Evolutionary conservation across 2,797 vertebrate genomes (phyloP).

Genomic region (Nannoperca obscura): DNA sequence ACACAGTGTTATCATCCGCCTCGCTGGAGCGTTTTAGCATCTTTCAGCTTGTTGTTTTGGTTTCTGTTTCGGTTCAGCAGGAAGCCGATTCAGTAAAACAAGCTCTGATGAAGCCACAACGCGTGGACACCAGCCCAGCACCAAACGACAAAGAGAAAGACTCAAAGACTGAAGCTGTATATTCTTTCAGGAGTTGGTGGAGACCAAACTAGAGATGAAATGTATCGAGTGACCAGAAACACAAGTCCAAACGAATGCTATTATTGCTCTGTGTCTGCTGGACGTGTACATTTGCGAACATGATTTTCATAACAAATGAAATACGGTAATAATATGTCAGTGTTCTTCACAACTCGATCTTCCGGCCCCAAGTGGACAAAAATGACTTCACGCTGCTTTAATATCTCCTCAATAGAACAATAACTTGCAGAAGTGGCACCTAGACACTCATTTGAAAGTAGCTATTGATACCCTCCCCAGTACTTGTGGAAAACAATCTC

Average conservation of each 20-base stretch:
- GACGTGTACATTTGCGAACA: too few relatives aligned
- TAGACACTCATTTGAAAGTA: slow-evolving; percentile 4
- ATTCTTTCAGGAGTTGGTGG: too few relatives aligned
- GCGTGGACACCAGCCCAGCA: too few relatives aligned
- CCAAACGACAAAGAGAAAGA: too few relatives aligned
- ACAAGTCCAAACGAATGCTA: too few relatives aligned
- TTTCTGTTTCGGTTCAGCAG: neutral
- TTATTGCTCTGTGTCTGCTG: too few relatives aligned
- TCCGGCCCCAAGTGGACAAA: neutral
- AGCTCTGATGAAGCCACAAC: too few relatives aligned
- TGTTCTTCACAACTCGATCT: neutral
- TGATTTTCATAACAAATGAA: too few relatives aligned
- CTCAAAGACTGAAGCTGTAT: too few relatives aligned
- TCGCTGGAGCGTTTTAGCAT: neutral
- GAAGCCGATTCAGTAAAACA: neutral
- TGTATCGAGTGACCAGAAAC: too few relatives aligned
- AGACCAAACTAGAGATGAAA: too few relatives aligned
- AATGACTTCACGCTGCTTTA: slow-evolving; percentile 5
- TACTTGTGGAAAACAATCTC: slow-evolving; percentile 11
- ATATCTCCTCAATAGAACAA: neutral
- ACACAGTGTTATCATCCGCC: neutral
- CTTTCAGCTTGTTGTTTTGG: neutral
- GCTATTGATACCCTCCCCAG: neutral
- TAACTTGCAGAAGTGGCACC: neutral
- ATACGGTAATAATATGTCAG: too few relatives aligned